A percentile compares a stretch with the other conserved stretches of the same genome.
Evolutionary conservation across 2,888 invertebrate genomes (phyloP).

Genomic region (Caenorhabditis sp.): DNA sequence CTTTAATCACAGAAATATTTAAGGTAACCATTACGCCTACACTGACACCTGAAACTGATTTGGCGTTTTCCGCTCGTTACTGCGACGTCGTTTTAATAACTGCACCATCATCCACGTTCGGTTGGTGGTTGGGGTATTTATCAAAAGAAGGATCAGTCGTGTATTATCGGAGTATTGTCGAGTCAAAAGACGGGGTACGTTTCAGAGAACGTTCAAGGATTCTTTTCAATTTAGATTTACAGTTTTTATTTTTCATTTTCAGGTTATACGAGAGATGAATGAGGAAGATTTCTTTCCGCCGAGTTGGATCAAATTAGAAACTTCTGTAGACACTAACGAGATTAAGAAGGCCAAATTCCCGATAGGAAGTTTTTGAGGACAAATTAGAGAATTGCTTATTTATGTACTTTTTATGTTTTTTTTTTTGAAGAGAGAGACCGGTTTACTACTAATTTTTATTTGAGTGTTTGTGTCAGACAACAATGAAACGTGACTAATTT

Average conservation of each 20-base stretch:
- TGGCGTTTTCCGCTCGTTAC: conserved; percentile 32
- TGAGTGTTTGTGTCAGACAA: too few relatives aligned
- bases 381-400: too few relatives aligned
- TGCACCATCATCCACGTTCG: conserved; percentile 47
- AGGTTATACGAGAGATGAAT: conserved; percentile 33
- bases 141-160: conserved; percentile 25
- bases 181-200: conserved; percentile 36
- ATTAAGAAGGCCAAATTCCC: too few relatives aligned
- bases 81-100: conserved; percentile 47
- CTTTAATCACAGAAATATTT: not conserved
- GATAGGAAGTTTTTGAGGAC: too few relatives aligned
- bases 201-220: not conserved
- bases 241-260: conserved; percentile 1
- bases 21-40: conserved; percentile 34
- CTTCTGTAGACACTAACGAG: too few relatives aligned
- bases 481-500: too few relatives aligned
- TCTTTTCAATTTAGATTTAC: not conserved
- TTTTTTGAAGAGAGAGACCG: too few relatives aligned
- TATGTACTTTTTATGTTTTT: too few relatives aligned
- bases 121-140: conserved; percentile 47
- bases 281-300: conserved; percentile 24
- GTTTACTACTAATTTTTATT: too few relatives aligned
- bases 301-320: too few relatives aligned
- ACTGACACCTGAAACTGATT: conserved; percentile 37
- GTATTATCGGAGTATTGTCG: conserved; percentile 41